These are phyloP conservation scores for Athene cunicularia DNA, from an alignment of 2,113 vertebrate genomes.

Conservation along the genomic window DNA sequence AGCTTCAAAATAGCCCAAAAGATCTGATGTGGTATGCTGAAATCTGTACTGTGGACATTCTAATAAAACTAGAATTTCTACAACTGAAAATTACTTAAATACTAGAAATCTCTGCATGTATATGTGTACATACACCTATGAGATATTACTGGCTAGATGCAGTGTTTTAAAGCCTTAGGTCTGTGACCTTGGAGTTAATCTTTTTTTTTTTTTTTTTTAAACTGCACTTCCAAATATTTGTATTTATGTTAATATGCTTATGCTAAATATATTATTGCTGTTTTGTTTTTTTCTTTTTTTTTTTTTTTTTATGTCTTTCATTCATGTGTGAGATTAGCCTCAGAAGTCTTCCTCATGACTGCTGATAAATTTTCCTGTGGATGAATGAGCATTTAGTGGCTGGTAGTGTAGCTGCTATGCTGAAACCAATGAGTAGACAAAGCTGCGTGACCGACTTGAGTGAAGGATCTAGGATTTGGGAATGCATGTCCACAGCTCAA, in stretches of 20 bases:
- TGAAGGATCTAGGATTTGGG: background rate
- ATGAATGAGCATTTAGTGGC: background rate
- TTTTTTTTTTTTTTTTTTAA: background rate
- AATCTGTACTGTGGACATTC: background rate
- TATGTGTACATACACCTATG: no score
- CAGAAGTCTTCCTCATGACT: background rate
- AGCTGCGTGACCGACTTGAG: background rate
- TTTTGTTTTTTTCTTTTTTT: background rate
- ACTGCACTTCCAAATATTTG: background rate
- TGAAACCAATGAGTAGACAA: background rate
- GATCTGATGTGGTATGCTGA: background rate
- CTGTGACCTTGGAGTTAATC: background rate
- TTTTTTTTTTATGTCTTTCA: background rate
- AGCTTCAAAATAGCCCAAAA: background rate
- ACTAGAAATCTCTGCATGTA: background rate
- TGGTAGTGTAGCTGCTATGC: background rate
- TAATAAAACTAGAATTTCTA: background rate
- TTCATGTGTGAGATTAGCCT: background rate
- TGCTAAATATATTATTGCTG: background rate
- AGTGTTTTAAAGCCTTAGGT: background rate
- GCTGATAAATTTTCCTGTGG: background rate
- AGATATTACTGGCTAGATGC: background rate
- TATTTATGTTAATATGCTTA: background rate
- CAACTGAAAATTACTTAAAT: background rate
- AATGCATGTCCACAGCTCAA: background rate